phyloP scores from a whole-genome alignment of 2,888 invertebrate species.

The Automeris io region DNA sequence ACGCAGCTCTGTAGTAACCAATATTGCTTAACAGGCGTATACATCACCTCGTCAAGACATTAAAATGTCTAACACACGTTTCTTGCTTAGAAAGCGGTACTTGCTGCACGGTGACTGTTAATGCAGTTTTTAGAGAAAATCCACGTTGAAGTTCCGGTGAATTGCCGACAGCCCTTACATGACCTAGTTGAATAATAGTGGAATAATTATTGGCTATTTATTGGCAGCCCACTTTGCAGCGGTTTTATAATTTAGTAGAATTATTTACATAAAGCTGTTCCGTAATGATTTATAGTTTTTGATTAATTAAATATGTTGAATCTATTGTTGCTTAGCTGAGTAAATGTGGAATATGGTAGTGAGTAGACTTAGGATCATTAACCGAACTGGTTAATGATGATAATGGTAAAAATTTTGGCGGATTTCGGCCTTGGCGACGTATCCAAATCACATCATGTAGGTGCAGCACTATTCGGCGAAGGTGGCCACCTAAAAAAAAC shows the following conservation, averaged over 20 bases:
- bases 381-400: no score
- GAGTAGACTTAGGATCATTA: no score
- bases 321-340: no score
- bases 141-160: conserved; percentile 45
- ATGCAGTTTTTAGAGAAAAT: conserved; percentile 61
- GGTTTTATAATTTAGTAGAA: background rate
- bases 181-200: conserved; percentile 1
- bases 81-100: conserved; percentile 64
- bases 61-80: conserved; percentile 48
- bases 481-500: no score
- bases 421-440: no score
- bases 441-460: no score
- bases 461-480: no score
- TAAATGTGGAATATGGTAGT: no score
- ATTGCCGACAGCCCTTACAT: conserved; percentile 6
- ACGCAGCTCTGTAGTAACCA: conserved; percentile 15
- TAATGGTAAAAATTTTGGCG: no score
- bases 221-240: background rate
- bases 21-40: conserved; percentile 57
- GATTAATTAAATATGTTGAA: no score
- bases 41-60: conserved; percentile 33
- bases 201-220: conserved; percentile 1
- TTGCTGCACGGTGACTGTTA: conserved; percentile 57
- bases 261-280: background rate
- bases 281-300: background rate